Base-by-base conservation (phyloP, 1,140 invertebrate genomes). In the Drosophila jambulina region DNA sequence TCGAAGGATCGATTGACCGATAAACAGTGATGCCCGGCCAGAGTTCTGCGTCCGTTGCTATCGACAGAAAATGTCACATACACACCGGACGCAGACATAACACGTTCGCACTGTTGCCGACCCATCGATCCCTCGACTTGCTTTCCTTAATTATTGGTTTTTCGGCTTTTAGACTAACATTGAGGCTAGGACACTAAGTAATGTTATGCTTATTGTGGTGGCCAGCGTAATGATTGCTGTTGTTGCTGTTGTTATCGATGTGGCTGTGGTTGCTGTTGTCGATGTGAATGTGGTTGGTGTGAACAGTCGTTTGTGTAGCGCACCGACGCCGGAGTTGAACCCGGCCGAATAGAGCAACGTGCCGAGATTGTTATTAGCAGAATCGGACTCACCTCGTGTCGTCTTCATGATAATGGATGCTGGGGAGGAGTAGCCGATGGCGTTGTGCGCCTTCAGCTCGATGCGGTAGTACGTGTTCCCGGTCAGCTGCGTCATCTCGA, bases 391-490 rank as follows among this genome's bases (percentile, higher is more conserved):
- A 97, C 97, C 97, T 95, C 95, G 94, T 78, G 96, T 96, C 43
- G 97, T 98, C 93, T 96, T 96, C 84, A 98, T 94, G 85, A 95
- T 95, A 51, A 97, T 94, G 81, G 95, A 94, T 10, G 95, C 96
- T 2, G 97, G 95, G 45, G 94, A 93, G 75, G 97, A 97, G 91
- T 93, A 96, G 48, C 97, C 97, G 49, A 98, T 96, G 12, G 94
- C 93, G 93, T 99, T 99, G 82, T 97, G 96, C 15, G 98, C 98
- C 82, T 95, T 94, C 23, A 98, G 93, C 90, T 98, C 96, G 78
- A 97, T 95, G 81, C 94, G 95, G 94, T 99, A 98, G 63, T 94
- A 95, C 1, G 96, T 96, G 82, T 98, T 96, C 0, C 97, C 94
- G 21, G 93, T 93, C 2, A 99, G 94, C 12, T 95, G 90, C 48